These are phyloP conservation scores for Aspidiotus destructor DNA, from an alignment of 2,888 invertebrate species.

Conservation along the genomic window DNA sequence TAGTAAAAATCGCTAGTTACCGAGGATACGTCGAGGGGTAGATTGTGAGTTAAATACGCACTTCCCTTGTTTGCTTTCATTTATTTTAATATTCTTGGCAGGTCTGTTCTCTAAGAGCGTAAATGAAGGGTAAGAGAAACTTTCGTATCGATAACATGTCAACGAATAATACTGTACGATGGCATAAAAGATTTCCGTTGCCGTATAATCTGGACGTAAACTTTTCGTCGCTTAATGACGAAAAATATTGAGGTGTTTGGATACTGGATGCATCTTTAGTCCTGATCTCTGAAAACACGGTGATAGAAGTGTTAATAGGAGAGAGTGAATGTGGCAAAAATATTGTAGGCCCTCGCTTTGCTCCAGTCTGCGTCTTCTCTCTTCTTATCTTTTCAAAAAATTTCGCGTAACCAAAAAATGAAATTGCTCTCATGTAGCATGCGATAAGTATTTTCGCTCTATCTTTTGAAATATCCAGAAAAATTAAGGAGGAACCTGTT, in stretches of 20 bases:
- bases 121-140: not conserved
- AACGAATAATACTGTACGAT: not conserved
- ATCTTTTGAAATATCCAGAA: no score
- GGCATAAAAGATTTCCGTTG: not conserved
- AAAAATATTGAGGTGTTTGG: not conserved
- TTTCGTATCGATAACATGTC: slow-evolving; percentile 12
- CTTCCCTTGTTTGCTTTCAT: slow-evolving; percentile 29
- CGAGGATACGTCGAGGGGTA: slow-evolving; percentile 7
- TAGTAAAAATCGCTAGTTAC: not conserved
- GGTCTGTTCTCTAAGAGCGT: slow-evolving; percentile 21
- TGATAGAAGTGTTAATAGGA: no score
- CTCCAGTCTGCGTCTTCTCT: no score
- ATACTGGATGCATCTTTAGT: not conserved
- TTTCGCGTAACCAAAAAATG: no score
- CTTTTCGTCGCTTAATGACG: not conserved
- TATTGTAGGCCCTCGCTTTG: no score
- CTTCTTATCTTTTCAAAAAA: no score
- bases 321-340: not conserved
- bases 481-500: no score
- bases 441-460: no score
- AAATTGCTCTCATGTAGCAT: no score
- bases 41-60: slow-evolving; percentile 23
- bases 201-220: not conserved
- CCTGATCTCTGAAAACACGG: not conserved
- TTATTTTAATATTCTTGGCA: slow-evolving; percentile 33